These are phyloP conservation scores for Xestoiulus laeticollis DNA, from an alignment of 2,888 invertebrate species.

Conservation along the genomic window DNA sequence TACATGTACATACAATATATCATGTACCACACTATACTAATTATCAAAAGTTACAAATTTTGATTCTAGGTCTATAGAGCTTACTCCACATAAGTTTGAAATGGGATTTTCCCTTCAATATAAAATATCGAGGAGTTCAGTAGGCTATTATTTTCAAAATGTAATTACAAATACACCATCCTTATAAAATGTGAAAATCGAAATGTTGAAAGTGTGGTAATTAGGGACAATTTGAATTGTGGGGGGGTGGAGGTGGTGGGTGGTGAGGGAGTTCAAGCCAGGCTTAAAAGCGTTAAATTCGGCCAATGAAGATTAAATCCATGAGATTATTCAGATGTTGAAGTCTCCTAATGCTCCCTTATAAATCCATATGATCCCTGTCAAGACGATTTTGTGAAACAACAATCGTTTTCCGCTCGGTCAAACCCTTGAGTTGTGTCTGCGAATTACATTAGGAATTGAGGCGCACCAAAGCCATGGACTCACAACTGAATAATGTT, in stretches of 20 bases:
- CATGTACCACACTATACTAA: too few species aligned
- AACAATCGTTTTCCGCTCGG: slow-evolving; percentile 49
- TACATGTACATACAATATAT: too few species aligned
- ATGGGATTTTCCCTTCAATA: too few species aligned
- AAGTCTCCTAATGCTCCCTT: slow-evolving; percentile 43
- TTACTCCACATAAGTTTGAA: too few species aligned
- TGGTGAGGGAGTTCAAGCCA: too few species aligned
- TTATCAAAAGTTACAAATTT: too few species aligned
- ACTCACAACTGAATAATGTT: not conserved
- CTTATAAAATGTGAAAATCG: too few species aligned
- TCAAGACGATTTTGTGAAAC: slow-evolving; percentile 47
- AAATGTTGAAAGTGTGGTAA: too few species aligned
- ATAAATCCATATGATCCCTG: slow-evolving; percentile 50
- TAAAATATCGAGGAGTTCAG: too few species aligned
- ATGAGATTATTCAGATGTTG: slow-evolving; percentile 6
- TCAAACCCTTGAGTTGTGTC: slow-evolving; percentile 7
- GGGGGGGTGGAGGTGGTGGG: not conserved
- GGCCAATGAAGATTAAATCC: not conserved
- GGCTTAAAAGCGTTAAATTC: not conserved
- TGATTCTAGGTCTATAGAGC: too few species aligned
- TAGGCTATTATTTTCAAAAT: too few species aligned
- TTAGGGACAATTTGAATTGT: not conserved
- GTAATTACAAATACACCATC: too few species aligned
- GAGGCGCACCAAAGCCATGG: slow-evolving; percentile 18
- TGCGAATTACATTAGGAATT: slow-evolving; percentile 13